A percentile compares a stretch with the other conserved stretches of the same genome.
Evolutionary conservation across 2,797 vertebrate genomes (phyloP).

Genomic region (Enoplosus armatus): DNA sequence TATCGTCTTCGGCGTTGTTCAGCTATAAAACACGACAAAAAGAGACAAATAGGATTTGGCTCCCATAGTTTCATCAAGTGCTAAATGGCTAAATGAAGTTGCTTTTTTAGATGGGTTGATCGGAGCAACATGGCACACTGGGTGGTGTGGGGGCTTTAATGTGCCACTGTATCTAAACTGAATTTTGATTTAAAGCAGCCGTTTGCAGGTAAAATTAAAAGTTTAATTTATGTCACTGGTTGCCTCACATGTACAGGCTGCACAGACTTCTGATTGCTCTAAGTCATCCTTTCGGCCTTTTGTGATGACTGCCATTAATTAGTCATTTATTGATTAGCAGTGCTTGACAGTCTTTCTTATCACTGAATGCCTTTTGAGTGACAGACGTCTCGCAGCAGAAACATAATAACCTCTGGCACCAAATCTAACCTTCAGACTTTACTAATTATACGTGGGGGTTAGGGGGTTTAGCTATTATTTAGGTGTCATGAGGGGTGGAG

Average conservation of each 20-base stretch:
- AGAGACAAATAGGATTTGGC: neutral
- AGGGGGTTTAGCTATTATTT: constrained; percentile 18
- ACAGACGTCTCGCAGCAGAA: neutral
- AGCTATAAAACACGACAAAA: neutral
- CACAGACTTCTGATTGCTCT: neutral
- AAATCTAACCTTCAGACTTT: constrained; percentile 24
- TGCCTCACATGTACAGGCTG: neutral
- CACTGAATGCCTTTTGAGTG: neutral
- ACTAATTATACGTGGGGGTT: neutral
- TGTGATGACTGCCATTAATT: constrained; percentile 3
- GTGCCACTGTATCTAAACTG: neutral
- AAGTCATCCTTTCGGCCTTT: constrained; percentile 5
- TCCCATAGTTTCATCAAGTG: neutral
- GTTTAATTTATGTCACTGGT: neutral
- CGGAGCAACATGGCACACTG: neutral
- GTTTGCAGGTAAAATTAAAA: neutral
- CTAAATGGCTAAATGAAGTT: too few relatives aligned
- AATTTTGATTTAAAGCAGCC: neutral
- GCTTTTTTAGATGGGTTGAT: neutral
- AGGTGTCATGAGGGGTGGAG: constrained; percentile 14
- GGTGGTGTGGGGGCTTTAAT: neutral
- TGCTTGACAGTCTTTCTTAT: constrained; percentile 5
- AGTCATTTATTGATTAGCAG: constrained; percentile 20
- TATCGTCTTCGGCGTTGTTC: too few relatives aligned
- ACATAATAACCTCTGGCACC: constrained; percentile 16